Base-by-base conservation (phyloP, 2,888 invertebrate species). In the Cactoblastis cactorum region DNA sequence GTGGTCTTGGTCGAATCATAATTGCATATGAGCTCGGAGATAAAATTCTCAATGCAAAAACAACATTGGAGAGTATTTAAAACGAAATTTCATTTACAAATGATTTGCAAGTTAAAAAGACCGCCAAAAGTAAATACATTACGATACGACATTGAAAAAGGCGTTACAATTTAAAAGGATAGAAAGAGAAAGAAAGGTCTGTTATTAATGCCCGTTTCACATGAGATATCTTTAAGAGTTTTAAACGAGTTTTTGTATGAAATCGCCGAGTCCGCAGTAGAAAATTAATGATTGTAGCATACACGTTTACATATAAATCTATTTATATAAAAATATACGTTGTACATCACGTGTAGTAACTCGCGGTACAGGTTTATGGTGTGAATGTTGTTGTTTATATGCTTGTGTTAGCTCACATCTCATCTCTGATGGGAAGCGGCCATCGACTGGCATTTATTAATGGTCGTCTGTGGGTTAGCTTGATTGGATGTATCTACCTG, bases 11-110 rank as follows among this genome's bases (percentile, higher is more conserved):
- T 73, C 77, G 75, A 81, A 80, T 85, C 81, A 85, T 89, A 88
- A 89, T 89, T 89, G 86, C 86, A 87, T 83, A 81, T 76, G 78
- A 74, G 82, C 73, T 74, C 65, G 68, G 62, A 80, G 83, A 83
- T 77, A 83, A 84, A 83, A 78, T 67, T 63, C 75, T 75, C 73
- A 74, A 78, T 79, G 75, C 72, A 67, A 69, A 76, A 79, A 77
- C 74, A 71, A 69, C 67, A 73, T 64, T 34, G 22, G 9, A 19
- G 22, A 49, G 18, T 32, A 14, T 15, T 35, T 19, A 15, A 28
- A 45, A 35, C 19, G 19, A 46, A 33, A 52, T 43, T 47, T 48
- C 41, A 49, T 34, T 49, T 38, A 48, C 38, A 37, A 48, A 38
- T 52, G 50, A 43, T 48, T 34, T 46, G 35, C 35, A 43, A 49